Percentiles rank a stretch among this genome's conserved stretches.
Evolutionary conservation across 2,888 invertebrate species (phyloP).

Genomic region (Ischnura elegans): DNA sequence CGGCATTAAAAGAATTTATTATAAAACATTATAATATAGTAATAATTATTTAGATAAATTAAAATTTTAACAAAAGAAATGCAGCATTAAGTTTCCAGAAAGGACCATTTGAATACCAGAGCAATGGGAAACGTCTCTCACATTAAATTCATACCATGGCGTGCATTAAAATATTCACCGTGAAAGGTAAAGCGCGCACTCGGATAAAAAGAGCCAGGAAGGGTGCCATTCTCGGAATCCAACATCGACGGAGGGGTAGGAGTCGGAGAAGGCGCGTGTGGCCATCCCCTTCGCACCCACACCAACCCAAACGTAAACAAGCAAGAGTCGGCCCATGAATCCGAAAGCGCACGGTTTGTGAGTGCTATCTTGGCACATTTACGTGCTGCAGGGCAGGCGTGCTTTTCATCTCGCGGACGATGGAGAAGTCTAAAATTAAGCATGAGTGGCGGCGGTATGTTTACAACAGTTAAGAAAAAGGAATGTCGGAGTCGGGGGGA

Average conservation of each 20-base stretch:
- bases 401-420: neutral
- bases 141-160: neutral
- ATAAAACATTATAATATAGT: no score
- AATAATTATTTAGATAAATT: no score
- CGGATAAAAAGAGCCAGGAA: neutral
- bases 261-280: neutral
- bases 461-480: neutral
- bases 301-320: neutral
- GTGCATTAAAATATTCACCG: neutral
- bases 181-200: neutral
- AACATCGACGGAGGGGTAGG: neutral
- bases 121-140: neutral
- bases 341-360: neutral
- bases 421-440: neutral
- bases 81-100: no score
- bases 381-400: neutral
- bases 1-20: no score
- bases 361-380: slow-evolving; percentile 22
- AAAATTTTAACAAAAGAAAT: no score
- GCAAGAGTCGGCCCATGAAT: neutral
- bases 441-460: neutral
- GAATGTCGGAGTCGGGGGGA: neutral
- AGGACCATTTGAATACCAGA: no score
- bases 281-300: neutral
- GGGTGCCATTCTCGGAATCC: neutral